Percentiles rank a stretch among this genome's conserved stretches.
Evolutionary conservation across 2,888 invertebrate genomes (phyloP).

Genomic region (Nephrotoma appendiculata): DNA sequence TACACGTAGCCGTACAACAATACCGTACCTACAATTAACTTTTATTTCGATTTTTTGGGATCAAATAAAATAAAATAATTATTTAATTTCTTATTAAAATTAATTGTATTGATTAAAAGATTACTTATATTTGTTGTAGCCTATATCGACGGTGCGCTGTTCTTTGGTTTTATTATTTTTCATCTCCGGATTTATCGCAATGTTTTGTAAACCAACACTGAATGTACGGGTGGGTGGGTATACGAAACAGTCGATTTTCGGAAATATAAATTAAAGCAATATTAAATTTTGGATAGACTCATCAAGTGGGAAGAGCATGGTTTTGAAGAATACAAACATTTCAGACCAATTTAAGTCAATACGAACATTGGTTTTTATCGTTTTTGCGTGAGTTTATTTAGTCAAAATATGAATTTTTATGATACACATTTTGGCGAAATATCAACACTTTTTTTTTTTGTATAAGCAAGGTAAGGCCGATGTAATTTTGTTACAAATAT

Average conservation of each 20-base stretch:
- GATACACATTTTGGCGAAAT: too few relatives aligned
- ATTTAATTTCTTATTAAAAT: neutral
- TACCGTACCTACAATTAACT: neutral
- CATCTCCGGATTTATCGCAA: neutral
- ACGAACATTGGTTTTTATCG: too few relatives aligned
- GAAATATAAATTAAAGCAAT: too few relatives aligned
- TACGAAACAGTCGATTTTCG: neutral
- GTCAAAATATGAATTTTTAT: too few relatives aligned
- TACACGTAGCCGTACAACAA: neutral
- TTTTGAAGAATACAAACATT: neutral
- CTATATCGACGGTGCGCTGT: neutral
- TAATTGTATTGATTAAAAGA: neutral
- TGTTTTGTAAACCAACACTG: neutral
- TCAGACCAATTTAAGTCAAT: neutral
- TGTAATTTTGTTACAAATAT: too few relatives aligned
- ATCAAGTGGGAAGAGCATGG: neutral
- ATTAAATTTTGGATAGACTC: neutral
- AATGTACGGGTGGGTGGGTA: too few relatives aligned
- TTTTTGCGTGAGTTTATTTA: too few relatives aligned
- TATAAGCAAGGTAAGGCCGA: too few relatives aligned
- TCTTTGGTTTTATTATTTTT: neutral
- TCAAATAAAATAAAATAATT: neutral
- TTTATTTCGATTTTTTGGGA: neutral
- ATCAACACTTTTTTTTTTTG: too few relatives aligned
- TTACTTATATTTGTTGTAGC: neutral